A percentile compares a stretch with the other conserved stretches of the same genome.
These are phyloP conservation scores for Hydractinia echinata DNA, from an alignment of 30 jellyfish, hydroid and myxozoan species.

Conservation along the genomic window DNA sequence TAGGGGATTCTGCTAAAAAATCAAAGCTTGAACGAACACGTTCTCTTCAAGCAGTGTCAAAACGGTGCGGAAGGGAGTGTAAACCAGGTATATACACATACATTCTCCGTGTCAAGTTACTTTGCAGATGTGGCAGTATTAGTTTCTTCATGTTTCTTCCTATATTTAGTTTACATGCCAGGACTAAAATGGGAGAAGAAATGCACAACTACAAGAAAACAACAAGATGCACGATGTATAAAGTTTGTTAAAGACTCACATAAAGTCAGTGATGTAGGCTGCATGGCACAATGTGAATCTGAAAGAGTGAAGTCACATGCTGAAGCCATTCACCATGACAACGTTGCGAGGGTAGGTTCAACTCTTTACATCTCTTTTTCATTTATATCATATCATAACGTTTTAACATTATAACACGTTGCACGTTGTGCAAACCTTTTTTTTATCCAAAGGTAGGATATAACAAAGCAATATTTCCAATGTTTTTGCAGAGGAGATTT, in stretches of 20 bases:
- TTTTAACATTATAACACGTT: too few relatives aligned
- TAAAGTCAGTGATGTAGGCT: conserved; percentile 15
- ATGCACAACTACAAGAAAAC: neutral
- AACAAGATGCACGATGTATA: neutral
- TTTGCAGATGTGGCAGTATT: too few relatives aligned
- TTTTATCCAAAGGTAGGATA: too few relatives aligned
- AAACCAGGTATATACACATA: neutral
- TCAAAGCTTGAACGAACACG: conserved; percentile 6
- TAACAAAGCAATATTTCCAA: too few relatives aligned
- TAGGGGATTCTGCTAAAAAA: neutral
- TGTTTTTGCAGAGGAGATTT: too few relatives aligned
- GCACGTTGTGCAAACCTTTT: too few relatives aligned
- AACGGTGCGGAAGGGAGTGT: neutral
- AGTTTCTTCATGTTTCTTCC: neutral
- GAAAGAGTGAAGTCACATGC: neutral
- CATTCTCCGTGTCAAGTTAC: too few relatives aligned
- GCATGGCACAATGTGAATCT: conserved; percentile 3
- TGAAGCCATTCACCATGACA: neutral
- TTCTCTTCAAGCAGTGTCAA: neutral
- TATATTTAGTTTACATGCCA: neutral
- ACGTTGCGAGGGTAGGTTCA: neutral
- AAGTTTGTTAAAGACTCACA: neutral
- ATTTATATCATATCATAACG: too few relatives aligned
- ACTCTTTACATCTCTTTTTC: neutral
- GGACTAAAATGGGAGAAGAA: conserved; percentile 6